Conservation (phyloP, 2,888 invertebrate species). For the Cataglyphis albicans region DNA sequence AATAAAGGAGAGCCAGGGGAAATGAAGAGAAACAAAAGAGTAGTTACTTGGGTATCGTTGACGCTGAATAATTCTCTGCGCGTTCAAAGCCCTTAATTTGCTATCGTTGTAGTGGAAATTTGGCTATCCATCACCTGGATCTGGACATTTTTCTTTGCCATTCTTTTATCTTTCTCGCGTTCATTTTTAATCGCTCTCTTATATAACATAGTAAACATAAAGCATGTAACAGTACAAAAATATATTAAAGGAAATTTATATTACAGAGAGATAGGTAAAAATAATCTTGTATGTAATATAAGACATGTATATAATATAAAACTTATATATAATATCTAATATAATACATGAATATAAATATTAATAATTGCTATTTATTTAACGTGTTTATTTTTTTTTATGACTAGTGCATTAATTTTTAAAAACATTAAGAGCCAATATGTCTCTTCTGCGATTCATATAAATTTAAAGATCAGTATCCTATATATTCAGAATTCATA, state of each 20-base stretch:
- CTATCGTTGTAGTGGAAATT: slow-evolving; percentile 27
- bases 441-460: not conserved
- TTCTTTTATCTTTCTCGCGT: not conserved
- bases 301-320: too few relatives aligned
- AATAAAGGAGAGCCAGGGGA: slow-evolving; percentile 41
- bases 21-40: slow-evolving; percentile 42
- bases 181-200: not conserved
- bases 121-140: not conserved
- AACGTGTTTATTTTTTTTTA: not conserved
- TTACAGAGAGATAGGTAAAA: not conserved
- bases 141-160: not conserved
- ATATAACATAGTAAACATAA: not conserved
- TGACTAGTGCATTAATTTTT: not conserved
- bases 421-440: not conserved
- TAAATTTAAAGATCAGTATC: not conserved
- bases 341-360: not conserved
- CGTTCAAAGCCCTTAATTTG: slow-evolving; percentile 44
- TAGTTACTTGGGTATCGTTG: slow-evolving; percentile 18
- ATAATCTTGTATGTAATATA: not conserved
- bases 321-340: too few relatives aligned
- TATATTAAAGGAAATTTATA: not conserved
- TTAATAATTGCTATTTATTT: not conserved
- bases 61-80: slow-evolving; percentile 44
- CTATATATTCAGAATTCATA: not conserved
- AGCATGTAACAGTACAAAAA: not conserved